Evolutionary conservation across 2,113 vertebrate genomes (phyloP), one percentile per base, ranked within the genome.

Genomic region (Spheniscus mendiculus): DNA sequence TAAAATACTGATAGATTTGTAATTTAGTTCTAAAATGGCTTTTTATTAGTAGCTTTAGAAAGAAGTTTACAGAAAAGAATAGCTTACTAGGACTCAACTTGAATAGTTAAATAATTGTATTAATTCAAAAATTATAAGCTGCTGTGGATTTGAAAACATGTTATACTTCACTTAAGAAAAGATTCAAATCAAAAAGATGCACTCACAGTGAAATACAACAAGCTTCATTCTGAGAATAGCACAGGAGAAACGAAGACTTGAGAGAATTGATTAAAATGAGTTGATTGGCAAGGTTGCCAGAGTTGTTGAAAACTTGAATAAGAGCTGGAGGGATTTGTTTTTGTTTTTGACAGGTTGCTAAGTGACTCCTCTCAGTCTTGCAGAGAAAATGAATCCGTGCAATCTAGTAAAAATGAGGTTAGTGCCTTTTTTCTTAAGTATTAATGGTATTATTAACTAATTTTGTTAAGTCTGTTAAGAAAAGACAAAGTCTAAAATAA

Each of bases 361-460:
- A 99, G 98, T 93, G 98, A 98, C 83, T 98, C 98, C 92, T 98
- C 99, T 97, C 98, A 99, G 94, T 97, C 98, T 86, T 97, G 98
- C 79, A 98, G 98, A 97, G 97, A 98, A 97, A 99, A 98, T 81
- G 99, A 99, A 80, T 98, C 98, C 72, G 61, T 98, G 56, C 98
- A 98, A 83, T 98, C 98, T 89, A 98, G 98, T 59, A 99, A 99
- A 97, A 99, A 98, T 98, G 99, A 99, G 99, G 99, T 99, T 97
- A 96, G 98, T 98, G 65, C 85, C 78, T 79, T 74, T 88, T 89
- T 95, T 95, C 11, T 5, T 93, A n/a, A 92, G 12, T 44, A 61
- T 30, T 94, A 78, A 32, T n/a, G 13, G 21, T 58, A 40, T 58
- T 65, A 80, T 77, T 85, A 58, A 87, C 16, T 58, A 38, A 44